Base-by-base conservation (phyloP, 1,140 invertebrate genomes). In the Saxidomus purpurata region DNA sequence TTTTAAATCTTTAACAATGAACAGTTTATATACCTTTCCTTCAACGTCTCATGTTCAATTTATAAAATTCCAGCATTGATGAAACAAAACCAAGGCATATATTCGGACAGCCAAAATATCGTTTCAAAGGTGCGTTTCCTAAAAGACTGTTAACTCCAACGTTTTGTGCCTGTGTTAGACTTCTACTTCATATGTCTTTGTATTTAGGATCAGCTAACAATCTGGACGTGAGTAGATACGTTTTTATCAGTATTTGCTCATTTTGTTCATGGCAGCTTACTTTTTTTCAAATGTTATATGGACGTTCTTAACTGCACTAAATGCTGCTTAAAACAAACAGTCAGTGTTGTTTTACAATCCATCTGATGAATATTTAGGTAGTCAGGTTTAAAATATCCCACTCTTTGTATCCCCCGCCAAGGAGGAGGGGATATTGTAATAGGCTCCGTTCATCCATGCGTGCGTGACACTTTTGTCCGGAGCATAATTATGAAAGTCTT, bases 121-220 rank as follows among this genome's bases (percentile, higher is more conserved):
- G 87, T 79, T 9, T 40, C 9, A 61, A 17, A 49, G 55, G 55
- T 19, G 40, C 88, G 25, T 49, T 84, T 4, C 89, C 90, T 52
- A 89, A 91, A 74, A 79, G 89, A 67, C 19, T 69, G 13, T 67
- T 93, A 76, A 74, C 77, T 19, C 61, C 84, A 47, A 69, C 77
- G 19, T 55, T 71, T 3, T 90, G 84, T 40, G 40, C 88, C 38
- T 55, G 91, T n/a, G 25, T 91, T 15, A 59, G 93, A 49, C 61
- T 92, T 17, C 52, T 92, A 8, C 55, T 81, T n/a, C 92, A 92
- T 85, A 79, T 89, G 67, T 71, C 91, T n/a, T 31, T 92, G 61
- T 90, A 90, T 55, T 40, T 93, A 59, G 87, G 79, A 25, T 79
- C 90, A 28, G 31, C 89, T 8, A 79, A 67, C 9, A n/a, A 36